Conservation (phyloP, 2,797 vertebrate species). For the Tragelaphus oryx region DNA sequence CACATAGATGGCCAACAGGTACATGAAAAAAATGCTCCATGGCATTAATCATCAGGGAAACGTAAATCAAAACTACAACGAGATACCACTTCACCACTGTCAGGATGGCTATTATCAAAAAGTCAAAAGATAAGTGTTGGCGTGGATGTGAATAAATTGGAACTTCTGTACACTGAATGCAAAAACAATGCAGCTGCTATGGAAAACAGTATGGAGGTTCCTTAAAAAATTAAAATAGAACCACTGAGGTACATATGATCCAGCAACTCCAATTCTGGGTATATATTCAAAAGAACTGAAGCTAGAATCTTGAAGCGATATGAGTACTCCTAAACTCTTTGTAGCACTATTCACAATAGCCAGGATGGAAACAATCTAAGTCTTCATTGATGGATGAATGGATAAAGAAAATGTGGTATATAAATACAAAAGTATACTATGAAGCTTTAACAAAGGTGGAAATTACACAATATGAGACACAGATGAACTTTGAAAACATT, state of each 20-base stretch:
- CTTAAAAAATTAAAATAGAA: neutral
- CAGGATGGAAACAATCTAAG: neutral
- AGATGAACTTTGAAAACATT: neutral
- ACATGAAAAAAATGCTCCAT: neutral
- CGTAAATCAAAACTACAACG: neutral
- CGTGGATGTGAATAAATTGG: neutral
- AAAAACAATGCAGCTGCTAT: neutral
- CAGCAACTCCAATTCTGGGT: neutral
- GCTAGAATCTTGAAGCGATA: neutral
- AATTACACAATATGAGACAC: neutral
- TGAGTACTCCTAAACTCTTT: neutral
- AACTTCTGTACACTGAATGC: neutral
- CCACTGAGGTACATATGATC: neutral
- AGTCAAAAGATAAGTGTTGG: neutral
- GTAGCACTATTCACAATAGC: neutral
- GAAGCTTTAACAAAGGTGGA: neutral
- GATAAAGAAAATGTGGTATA: neutral
- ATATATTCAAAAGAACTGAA: neutral
- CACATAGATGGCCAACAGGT: neutral
- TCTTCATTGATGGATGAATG: neutral
- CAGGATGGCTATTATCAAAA: neutral
- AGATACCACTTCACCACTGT: neutral
- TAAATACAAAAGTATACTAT: neutral
- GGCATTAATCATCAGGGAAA: neutral
- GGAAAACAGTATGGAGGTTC: neutral